Base-by-base conservation (phyloP, 1,140 invertebrate genomes). In the Pseudomyrmex pallidus region DNA sequence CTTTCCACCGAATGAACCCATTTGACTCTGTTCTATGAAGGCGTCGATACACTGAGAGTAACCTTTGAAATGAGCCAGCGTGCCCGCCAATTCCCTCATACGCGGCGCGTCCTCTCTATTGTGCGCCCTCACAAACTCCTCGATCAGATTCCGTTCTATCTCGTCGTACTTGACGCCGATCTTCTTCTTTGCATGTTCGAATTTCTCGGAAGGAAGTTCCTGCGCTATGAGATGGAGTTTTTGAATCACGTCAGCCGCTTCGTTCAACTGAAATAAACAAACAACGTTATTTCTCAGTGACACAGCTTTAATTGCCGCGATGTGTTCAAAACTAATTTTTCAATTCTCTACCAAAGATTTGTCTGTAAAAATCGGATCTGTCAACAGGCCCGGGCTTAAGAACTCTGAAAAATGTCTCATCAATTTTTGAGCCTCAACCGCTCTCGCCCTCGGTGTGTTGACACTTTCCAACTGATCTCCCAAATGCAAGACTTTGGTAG, bases 161-260 rank as follows among this genome's bases (percentile, higher is more conserved):
- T 99, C 97, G 91, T 99, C 97, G 93, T 99, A 99, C 92, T 99
- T 99, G n/a, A 96, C 95, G 91, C 96, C 96, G 80, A 99, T 99
- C 93, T 98, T 98, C 76, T 97, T 96, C 89, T 98, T 98, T 0
- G 98, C 98, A 73, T 96, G 96, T 87, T 97, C 97, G 96, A 99
- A 99, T 92, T 97, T 98, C 74, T 96, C 96, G 9, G 96, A 95
- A 2, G 98, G 97, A 44, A 99, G 94, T 94, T 99, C 99, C 95
- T 99, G 98, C 2, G 98, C 97, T 89, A 99, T 99, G 8, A 98
- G 96, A 92, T 99, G 97, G 5, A 99, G 94, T 92, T 99, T 99
- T 94, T 99, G 98, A 90, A 99, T 99, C 2, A 99, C 97, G 95
- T 99, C 99, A n/a, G 99, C 99, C 56, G 99, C 98, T 95, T 99